Conservation (phyloP, 2,113 vertebrate genomes). For the Platycercus adscitus region DNA sequence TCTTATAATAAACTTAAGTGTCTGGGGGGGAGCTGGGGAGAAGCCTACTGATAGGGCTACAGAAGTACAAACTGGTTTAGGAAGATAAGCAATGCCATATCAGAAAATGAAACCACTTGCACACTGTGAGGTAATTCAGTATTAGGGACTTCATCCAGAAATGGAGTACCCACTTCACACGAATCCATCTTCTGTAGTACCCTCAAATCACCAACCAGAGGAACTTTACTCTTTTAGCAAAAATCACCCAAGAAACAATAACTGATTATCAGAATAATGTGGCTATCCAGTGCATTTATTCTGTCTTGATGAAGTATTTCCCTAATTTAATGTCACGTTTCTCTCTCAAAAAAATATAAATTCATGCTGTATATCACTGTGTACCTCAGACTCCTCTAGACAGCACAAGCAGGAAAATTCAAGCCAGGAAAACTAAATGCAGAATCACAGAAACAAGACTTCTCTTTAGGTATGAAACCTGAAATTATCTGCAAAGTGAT, state of each 20-base stretch:
- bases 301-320: neutral
- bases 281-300: neutral
- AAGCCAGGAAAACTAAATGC: neutral
- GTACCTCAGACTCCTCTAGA: neutral
- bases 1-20: neutral
- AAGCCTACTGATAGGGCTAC: neutral
- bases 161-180: neutral
- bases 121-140: neutral
- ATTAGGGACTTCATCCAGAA: neutral
- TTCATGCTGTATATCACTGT: neutral
- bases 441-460: neutral
- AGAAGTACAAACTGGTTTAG: neutral
- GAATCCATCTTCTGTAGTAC: neutral
- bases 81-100: neutral
- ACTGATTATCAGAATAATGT: neutral
- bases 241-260: neutral
- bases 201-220: neutral
- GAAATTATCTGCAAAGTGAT: neutral
- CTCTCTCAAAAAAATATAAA: neutral
- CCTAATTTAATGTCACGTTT: neutral
- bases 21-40: rapidly evolving
- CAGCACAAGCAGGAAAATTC: neutral
- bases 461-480: neutral
- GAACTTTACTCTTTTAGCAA: neutral
- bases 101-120: neutral